Percentiles rank a stretch among this genome's conserved stretches.
phyloP scores from a whole-genome alignment of 1,140 invertebrate species.

The Dendrolimus punctatus region DNA sequence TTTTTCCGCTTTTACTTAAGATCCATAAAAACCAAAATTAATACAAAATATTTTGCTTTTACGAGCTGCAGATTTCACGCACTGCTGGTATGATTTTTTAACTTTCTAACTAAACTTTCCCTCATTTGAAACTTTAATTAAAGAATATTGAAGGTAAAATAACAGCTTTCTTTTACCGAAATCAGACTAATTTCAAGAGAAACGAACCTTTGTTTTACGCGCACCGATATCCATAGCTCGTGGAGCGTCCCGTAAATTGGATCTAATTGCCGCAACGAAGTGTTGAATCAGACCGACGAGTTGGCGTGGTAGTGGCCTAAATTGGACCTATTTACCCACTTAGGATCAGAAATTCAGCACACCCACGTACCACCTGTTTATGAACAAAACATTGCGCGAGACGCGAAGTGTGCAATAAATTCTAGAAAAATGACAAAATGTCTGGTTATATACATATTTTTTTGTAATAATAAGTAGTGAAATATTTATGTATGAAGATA shows the following conservation, averaged over 20 bases:
- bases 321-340: slow-evolving; percentile 64
- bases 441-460: no score
- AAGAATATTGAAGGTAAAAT: slow-evolving; percentile 16
- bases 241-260: slow-evolving; percentile 52
- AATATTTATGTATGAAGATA: no score
- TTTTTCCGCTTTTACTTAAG: no score
- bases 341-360: slow-evolving; percentile 41
- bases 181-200: slow-evolving; percentile 45
- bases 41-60: background rate
- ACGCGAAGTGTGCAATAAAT: slow-evolving; percentile 11
- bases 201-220: slow-evolving; percentile 51
- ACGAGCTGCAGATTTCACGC: background rate
- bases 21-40: no score
- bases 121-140: slow-evolving; percentile 13
- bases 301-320: slow-evolving; percentile 46
- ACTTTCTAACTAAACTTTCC: slow-evolving; percentile 11
- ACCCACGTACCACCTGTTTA: slow-evolving; percentile 58
- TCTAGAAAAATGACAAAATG: background rate
- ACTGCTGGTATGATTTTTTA: background rate
- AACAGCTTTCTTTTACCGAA: slow-evolving; percentile 13
- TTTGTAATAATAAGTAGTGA: no score
- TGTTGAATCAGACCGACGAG: slow-evolving; percentile 60
- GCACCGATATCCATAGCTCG: slow-evolving; percentile 41
- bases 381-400: slow-evolving; percentile 25
- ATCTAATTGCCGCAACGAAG: slow-evolving; percentile 69